Conservation (phyloP, 2,113 vertebrate species). For the Ancistrus triradiatus region DNA sequence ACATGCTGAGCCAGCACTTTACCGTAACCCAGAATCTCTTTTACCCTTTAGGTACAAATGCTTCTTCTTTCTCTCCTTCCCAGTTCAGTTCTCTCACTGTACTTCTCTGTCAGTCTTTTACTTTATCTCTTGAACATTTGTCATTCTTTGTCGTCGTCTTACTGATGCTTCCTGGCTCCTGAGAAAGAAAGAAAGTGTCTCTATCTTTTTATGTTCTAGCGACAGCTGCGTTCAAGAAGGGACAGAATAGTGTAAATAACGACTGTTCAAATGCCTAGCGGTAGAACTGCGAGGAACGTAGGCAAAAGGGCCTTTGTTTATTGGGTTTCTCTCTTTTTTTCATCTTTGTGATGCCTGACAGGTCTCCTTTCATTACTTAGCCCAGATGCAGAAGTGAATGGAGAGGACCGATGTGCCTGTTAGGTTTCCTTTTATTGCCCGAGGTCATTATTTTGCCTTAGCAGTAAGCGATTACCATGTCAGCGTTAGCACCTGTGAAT, state of each 20-base stretch:
- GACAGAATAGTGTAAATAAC: slow-evolving; percentile 55
- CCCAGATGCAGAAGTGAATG: slow-evolving; percentile 48
- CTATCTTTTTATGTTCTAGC: slow-evolving; percentile 47
- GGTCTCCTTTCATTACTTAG: slow-evolving; percentile 47
- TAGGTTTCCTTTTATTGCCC: slow-evolving; percentile 44
- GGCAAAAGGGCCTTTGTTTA: slow-evolving; percentile 60
- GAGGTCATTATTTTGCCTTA: slow-evolving; percentile 46
- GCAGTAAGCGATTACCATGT: slow-evolving; percentile 63
- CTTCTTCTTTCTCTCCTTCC: slow-evolving; percentile 10
- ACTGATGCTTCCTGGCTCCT: slow-evolving; percentile 23
- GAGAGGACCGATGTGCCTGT: slow-evolving; percentile 47
- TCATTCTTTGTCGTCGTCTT: slow-evolving; percentile 37
- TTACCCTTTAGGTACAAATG: slow-evolving; percentile 49
- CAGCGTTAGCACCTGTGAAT: slow-evolving; percentile 59
- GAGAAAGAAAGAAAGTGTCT: slow-evolving; percentile 31
- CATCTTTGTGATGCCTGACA: slow-evolving; percentile 52
- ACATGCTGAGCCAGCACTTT: slow-evolving; percentile 64
- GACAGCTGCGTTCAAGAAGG: slow-evolving; percentile 56
- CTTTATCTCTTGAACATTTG: slow-evolving; percentile 33
- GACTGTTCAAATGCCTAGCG: slow-evolving; percentile 54
- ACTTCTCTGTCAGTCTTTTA: slow-evolving; percentile 9
- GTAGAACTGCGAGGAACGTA: slow-evolving; percentile 51
- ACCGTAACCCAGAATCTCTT: slow-evolving; percentile 52
- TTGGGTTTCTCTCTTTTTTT: slow-evolving; percentile 60
- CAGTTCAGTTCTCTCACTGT: background rate